These are phyloP conservation scores for Catocala nupta DNA, from an alignment of 2,888 invertebrate species.

Conservation along the genomic window DNA sequence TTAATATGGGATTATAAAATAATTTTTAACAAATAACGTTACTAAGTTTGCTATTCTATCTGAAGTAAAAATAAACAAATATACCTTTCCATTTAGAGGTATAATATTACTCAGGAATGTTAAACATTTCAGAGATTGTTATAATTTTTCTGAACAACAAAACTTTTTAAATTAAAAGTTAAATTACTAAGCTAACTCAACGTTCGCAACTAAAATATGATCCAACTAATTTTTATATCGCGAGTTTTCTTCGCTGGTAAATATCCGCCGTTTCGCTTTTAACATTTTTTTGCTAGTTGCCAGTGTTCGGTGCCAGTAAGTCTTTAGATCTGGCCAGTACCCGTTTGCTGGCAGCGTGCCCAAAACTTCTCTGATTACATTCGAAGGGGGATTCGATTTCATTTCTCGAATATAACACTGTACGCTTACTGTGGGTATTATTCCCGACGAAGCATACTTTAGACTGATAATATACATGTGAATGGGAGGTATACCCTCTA, in stretches of 20 bases:
- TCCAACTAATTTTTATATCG: conserved; percentile 14
- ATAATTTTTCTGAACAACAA: background rate
- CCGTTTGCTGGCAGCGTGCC: conserved; percentile 55
- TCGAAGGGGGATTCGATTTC: conserved; percentile 55
- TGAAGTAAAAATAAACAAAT: no score
- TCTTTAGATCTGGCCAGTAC: conserved; percentile 47
- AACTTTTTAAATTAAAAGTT: conserved; percentile 15
- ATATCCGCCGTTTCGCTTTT: conserved; percentile 29
- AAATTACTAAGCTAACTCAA: conserved; percentile 11
- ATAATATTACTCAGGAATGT: background rate
- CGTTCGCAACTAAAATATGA: conserved; percentile 15
- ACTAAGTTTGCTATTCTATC: no score
- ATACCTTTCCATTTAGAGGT: no score
- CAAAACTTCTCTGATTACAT: conserved; percentile 58
- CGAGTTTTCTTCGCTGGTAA: conserved; percentile 17
- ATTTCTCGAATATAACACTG: conserved; percentile 51
- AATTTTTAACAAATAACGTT: no score
- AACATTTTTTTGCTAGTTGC: conserved; percentile 29
- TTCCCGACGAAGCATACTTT: conserved; percentile 16
- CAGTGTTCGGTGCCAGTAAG: conserved; percentile 48
- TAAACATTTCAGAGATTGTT: background rate
- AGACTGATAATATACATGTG: conserved; percentile 16
- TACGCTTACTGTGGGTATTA: conserved; percentile 38
- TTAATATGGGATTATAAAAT: no score
- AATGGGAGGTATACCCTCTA: conserved; percentile 18